Evolutionary conservation across 2,888 invertebrate species (phyloP), one percentile per base, ranked within the genome.

Genomic region (Sepiola atlantica): DNA sequence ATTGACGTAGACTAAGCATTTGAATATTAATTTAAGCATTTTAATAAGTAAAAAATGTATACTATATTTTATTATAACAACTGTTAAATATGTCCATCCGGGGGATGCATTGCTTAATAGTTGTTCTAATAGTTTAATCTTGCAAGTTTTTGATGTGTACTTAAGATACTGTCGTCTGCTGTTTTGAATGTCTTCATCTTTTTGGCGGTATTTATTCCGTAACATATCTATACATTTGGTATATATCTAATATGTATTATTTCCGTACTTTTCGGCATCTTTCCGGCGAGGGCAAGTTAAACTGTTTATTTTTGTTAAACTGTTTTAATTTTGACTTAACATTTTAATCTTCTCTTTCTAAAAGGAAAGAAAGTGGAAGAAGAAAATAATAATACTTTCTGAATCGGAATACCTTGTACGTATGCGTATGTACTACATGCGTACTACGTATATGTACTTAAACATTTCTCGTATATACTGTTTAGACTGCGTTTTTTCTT

Each of bases 191-290:
- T 77, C 2, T 77, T n/a, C n/a, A n/a, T n/a, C n/a, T 1, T 28
- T 61, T 28, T 28, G 1, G 21, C 12, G 24, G n/a, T 77, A n/a
- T 77, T 77, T 77, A 77, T n/a, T 32, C 77, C n/a, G n/a, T n/a
- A 16, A 77, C 77, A 77, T 77, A 77, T 77, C 77, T 77, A 77
- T n/a, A 77, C n/a, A 77, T n/a, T 20, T 77, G 45, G 77, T 77
- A 77, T 77, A 77, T 77, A 77, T 77, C 77, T 77, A 18, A 77
- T n/a, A 18, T 28, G 24, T 28, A 61, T n/a, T 77, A 77, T 77
- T 77, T 77, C 77, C 77, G 77, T 77, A 77, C 77, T 77, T 77
- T 77, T 77, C 77, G 77, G 77, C 77, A 77, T 77, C 77, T 77
- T 77, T 77, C n/a, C 77, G 77, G 77, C 77, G 77, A 77, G 77